Percentiles rank a stretch among this genome's conserved stretches.
phyloP scores from a whole-genome alignment of 2,797 vertebrate genomes.

The Xenops minutus region DNA sequence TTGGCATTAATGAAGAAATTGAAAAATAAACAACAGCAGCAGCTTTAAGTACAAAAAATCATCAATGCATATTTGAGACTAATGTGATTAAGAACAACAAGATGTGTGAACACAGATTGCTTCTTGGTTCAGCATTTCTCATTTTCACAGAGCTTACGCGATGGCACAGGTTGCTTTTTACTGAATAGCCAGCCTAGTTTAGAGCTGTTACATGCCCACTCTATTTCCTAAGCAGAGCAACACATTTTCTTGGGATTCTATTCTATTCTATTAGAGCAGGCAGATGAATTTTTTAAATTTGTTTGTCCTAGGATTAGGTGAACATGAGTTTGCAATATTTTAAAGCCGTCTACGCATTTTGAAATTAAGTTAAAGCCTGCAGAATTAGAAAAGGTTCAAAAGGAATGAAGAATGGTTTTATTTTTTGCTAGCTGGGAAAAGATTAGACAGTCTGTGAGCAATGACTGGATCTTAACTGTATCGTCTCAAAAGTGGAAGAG shows the following conservation, averaged over 20 bases:
- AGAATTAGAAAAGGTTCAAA: constrained; percentile 26
- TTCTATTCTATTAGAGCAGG: constrained; percentile 41
- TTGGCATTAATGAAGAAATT: constrained; percentile 65
- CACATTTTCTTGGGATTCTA: constrained; percentile 48
- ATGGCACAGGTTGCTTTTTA: neutral
- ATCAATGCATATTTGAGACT: constrained; percentile 57
- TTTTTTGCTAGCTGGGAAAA: neutral
- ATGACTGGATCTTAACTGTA: neutral
- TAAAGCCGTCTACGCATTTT: neutral
- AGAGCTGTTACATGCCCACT: neutral
- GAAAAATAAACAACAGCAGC: constrained; percentile 63
- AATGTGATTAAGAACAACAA: constrained; percentile 53
- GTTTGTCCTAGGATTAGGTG: constrained; percentile 46
- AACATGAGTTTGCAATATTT: constrained; percentile 43
- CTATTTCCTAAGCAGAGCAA: constrained; percentile 14
- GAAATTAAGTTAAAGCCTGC: constrained; percentile 27
- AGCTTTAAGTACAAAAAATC: constrained; percentile 44
- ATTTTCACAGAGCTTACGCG: constrained; percentile 15
- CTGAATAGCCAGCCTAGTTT: neutral
- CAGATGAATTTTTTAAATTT: constrained; percentile 50
- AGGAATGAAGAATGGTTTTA: neutral
- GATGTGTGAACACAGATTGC: constrained; percentile 35
- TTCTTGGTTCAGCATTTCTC: constrained; percentile 27
- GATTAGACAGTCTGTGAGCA: neutral
- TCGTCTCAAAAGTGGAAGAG: neutral